These are phyloP conservation scores for Metacarcinus magister DNA, from an alignment of 2,888 invertebrate genomes.

Conservation along the genomic window DNA sequence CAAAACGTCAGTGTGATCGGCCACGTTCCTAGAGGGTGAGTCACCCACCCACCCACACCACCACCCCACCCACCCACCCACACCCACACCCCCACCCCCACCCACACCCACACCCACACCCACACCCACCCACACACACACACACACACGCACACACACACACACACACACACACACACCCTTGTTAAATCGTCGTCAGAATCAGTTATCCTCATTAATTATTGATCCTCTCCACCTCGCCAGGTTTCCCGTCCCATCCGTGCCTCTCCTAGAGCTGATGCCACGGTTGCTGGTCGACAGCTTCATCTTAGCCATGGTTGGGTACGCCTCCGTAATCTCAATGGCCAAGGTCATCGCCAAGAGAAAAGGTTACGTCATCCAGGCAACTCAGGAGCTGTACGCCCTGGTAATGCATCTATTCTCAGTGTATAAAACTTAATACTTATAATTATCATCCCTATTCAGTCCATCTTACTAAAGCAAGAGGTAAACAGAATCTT, in stretches of 20 bases:
- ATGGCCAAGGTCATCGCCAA: slow-evolving; percentile 91
- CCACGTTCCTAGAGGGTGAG: slow-evolving; percentile 93
- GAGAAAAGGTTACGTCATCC: slow-evolving; percentile 89
- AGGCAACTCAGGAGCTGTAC: slow-evolving; percentile 90
- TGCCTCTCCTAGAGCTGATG: slow-evolving; percentile 58
- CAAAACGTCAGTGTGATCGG: slow-evolving; percentile 90
- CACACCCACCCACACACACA: not conserved
- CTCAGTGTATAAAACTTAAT: not conserved
- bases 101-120: not conserved
- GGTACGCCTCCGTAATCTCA: slow-evolving; percentile 90
- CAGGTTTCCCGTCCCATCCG: slow-evolving; percentile 37
- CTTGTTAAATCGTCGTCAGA: too few relatives aligned
- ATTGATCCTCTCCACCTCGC: not conserved
- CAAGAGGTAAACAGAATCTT: too few relatives aligned
- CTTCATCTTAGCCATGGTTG: slow-evolving; percentile 89
- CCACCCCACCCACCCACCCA: too few relatives aligned
- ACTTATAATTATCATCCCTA: not conserved
- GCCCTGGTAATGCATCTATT: slow-evolving; percentile 85
- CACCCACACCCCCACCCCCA: not conserved
- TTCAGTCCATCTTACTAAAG: not conserved
- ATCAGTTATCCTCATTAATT: not conserved
- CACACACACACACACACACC: not conserved
- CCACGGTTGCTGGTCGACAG: slow-evolving; percentile 87
- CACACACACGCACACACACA: too few relatives aligned
- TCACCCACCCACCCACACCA: not conserved